A percentile compares a stretch with the other conserved stretches of the same genome.
phyloP scores from a whole-genome alignment of 2,113 vertebrate species.

The Centrocercus urophasianus region DNA sequence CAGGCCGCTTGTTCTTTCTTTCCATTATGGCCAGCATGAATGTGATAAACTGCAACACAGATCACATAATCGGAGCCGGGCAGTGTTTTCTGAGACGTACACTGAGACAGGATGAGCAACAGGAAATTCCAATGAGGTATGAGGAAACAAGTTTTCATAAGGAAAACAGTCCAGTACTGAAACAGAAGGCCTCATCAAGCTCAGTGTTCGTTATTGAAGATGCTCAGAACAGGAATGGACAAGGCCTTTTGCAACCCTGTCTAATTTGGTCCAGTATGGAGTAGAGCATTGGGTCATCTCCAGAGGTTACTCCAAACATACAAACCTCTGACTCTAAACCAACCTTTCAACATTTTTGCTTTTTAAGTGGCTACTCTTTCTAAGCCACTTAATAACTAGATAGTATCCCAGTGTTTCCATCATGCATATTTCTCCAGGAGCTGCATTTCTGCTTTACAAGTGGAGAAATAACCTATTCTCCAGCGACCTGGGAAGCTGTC shows the following conservation, averaged over 20 bases:
- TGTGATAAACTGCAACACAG: not conserved
- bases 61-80: not conserved
- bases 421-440: not conserved
- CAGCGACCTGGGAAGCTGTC: not conserved
- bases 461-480: not conserved
- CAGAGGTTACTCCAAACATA: not conserved
- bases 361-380: not conserved
- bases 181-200: not conserved
- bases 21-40: not conserved
- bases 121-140: conserved; percentile 47
- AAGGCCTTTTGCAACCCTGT: not conserved
- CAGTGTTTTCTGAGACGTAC: not conserved
- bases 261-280: not conserved
- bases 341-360: not conserved
- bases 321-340: not conserved
- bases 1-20: not conserved
- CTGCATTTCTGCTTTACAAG: not conserved
- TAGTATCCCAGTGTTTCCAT: not conserved
- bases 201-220: not conserved
- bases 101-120: conserved; percentile 3
- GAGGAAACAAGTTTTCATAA: conserved; percentile 4
- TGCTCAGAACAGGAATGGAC: not conserved
- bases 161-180: not conserved
- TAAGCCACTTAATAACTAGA: not conserved
- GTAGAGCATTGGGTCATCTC: not conserved